Evolutionary conservation across 2,888 invertebrate genomes (phyloP).

Genomic region (Mactromeris polynyma): DNA sequence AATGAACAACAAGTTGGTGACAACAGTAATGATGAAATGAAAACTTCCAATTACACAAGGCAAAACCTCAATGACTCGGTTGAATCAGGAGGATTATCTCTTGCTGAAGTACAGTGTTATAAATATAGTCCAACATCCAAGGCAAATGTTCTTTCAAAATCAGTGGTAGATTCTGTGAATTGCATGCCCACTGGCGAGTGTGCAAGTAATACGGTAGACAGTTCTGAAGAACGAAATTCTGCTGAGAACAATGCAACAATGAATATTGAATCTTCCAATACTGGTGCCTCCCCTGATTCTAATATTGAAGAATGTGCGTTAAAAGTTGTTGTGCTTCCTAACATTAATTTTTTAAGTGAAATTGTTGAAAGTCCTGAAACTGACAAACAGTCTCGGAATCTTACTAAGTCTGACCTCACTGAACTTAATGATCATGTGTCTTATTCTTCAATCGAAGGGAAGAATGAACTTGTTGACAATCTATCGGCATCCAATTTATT

Average conservation of each 20-base stretch:
- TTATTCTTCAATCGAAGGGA: neutral
- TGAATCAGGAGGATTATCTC: neutral
- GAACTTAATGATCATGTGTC: neutral
- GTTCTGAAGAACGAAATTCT: neutral
- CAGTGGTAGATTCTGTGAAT: neutral
- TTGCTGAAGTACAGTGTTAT: slow-evolving; percentile 15
- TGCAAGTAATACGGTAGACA: neutral
- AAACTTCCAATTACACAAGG: neutral
- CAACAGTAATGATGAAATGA: neutral
- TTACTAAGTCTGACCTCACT: neutral
- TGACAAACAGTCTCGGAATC: neutral
- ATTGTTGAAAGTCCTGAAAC: neutral
- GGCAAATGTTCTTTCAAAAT: neutral
- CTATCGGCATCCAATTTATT: neutral
- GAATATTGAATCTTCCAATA: neutral
- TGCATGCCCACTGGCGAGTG: neutral
- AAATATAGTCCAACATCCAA: neutral
- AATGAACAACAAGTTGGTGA: neutral
- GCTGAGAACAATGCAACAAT: neutral
- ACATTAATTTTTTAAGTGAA: neutral
- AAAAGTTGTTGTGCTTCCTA: neutral
- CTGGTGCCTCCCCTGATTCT: neutral
- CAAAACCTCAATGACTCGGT: neutral
- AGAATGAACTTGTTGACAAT: neutral
- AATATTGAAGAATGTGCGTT: neutral